Evolutionary conservation across 2,797 vertebrate genomes (phyloP).

Genomic region (Florisuga fusca): DNA sequence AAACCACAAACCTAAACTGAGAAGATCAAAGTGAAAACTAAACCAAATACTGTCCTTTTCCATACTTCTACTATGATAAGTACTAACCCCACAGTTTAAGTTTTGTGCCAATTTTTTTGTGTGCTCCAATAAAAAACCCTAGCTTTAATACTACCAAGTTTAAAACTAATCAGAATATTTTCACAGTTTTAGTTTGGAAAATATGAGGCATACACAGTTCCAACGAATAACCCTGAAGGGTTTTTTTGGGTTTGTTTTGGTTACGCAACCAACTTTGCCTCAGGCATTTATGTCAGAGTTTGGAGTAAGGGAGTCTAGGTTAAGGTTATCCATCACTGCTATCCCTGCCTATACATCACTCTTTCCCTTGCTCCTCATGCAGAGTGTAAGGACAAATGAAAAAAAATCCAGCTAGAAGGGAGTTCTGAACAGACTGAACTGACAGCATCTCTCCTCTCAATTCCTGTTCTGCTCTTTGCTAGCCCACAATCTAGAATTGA

Average conservation of each 20-base stretch:
- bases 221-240: not conserved
- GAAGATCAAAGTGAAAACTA: not conserved
- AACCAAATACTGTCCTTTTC: not conserved
- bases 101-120: not conserved
- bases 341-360: not conserved
- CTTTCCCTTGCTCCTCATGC: rapidly evolving
- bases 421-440: not conserved
- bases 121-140: not conserved
- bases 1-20: not conserved
- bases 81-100: not conserved
- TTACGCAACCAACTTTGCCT: not conserved
- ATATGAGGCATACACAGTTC: not conserved
- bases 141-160: conserved; percentile 1
- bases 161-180: conserved; percentile 4
- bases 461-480: not conserved
- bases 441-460: not conserved
- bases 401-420: not conserved
- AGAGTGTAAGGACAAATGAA: not conserved
- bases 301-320: not conserved
- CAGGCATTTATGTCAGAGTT: not conserved
- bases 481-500: not conserved
- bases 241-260: not conserved
- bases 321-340: not conserved
- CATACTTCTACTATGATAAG: not conserved
- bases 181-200: conserved; percentile 46